Evolutionary conservation across 2,888 invertebrate genomes (phyloP).

Genomic region (Diarsia rubi): DNA sequence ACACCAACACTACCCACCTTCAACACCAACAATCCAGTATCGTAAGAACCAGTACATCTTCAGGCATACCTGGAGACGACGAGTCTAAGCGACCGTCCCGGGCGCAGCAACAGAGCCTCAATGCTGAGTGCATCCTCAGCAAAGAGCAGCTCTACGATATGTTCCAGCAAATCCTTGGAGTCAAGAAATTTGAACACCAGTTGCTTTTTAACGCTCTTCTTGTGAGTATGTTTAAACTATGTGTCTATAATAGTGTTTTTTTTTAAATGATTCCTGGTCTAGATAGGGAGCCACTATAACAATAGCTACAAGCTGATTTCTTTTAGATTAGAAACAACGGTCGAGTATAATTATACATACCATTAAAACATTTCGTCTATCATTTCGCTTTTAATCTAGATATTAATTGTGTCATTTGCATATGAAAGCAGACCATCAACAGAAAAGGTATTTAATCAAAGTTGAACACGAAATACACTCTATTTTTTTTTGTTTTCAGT

Average conservation of each 20-base stretch:
- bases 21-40: slow-evolving; percentile 9
- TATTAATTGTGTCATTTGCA: background rate
- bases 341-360: background rate
- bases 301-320: background rate
- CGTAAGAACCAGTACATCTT: slow-evolving; percentile 41
- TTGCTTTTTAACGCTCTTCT: slow-evolving; percentile 98
- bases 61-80: slow-evolving; percentile 94
- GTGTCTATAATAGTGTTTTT: background rate
- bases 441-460: slow-evolving; percentile 19
- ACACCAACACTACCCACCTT: background rate
- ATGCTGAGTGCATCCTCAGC: slow-evolving; percentile 98
- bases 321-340: background rate
- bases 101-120: slow-evolving; percentile 97
- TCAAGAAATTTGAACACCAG: slow-evolving; percentile 99
- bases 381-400: background rate
- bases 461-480: background rate
- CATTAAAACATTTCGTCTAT: background rate
- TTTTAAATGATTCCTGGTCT: background rate
- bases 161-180: slow-evolving; percentile 99
- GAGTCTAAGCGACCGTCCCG: slow-evolving; percentile 96
- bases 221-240: slow-evolving; percentile 70
- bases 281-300: background rate
- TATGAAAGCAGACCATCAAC: slow-evolving; percentile 1
- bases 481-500: background rate
- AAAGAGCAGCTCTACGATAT: slow-evolving; percentile 99